Evolutionary conservation across 2,888 invertebrate genomes (phyloP), one percentile per base, ranked within the genome.

Genomic region (Pseudolycoriella hygida): DNA sequence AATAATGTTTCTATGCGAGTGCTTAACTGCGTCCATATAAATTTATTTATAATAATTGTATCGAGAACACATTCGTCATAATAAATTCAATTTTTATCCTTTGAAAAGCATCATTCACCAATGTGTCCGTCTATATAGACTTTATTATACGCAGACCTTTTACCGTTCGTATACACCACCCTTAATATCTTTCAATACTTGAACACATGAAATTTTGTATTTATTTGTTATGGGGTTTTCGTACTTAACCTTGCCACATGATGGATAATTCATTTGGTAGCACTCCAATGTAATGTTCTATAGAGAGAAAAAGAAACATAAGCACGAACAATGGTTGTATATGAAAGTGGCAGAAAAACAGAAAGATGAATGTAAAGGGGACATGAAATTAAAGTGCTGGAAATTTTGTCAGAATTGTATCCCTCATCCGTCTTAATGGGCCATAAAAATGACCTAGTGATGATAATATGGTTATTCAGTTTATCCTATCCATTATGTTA

Each of bases 391-490:
- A 25, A 14, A 34, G 34, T 14, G 34, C 11, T 8, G 4, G n/a
- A 14, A 34, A 14, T 3, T 34, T 34, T 34, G 34, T 14, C 34
- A 11, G 11, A 12, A 37, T 37, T 37, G 14, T n/a, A 37, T 37
- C 37, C 37, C 37, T 32, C 30, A 30, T 32, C 45, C 40, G 38
- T 45, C 19, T 18, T 44, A 48, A 48, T 48, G 42, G 46, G 40
- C 37, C 48, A 46, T 48, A 48, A 48, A 48, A 48, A 44, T 48
- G 46, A 46, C 45, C 44, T 37, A 12, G 15, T 31, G 39, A 45
- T 38, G n/a, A 34, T 20, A 25, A 39, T 37, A 40, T 44, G 25
- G 39, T 20, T 25, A 25, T 25, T 25, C 25, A 25, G 8, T 25
- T 8, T 25, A 25, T 25, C 25, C 4, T 25, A n/a, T n/a, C n/a